These are phyloP conservation scores for Nephrotoma appendiculata DNA, from an alignment of 2,888 invertebrate genomes.

Conservation along the genomic window DNA sequence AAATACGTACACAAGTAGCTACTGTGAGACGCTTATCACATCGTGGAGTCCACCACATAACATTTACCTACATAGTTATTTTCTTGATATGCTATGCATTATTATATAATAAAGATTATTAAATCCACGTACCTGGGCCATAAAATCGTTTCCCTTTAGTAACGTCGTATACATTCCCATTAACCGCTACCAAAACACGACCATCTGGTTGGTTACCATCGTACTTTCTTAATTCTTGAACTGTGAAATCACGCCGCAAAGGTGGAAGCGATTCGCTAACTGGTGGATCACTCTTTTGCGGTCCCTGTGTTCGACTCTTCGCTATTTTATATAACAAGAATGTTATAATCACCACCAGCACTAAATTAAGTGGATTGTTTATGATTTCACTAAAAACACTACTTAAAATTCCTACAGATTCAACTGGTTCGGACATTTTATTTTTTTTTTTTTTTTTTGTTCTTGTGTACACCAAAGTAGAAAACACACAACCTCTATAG, in stretches of 20 bases:
- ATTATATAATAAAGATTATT: conserved; percentile 6
- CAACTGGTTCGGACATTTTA: not conserved
- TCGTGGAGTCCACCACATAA: conserved; percentile 12
- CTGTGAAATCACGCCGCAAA: conserved; percentile 77
- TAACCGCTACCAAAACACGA: conserved; percentile 80
- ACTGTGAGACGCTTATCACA: not conserved
- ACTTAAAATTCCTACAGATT: conserved; percentile 24
- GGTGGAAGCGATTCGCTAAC: conserved; percentile 55
- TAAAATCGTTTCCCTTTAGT: conserved; percentile 83
- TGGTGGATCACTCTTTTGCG: conserved; percentile 23
- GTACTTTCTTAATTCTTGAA: conserved; percentile 70
- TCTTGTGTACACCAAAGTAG: not conserved
- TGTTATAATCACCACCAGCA: conserved; percentile 50
- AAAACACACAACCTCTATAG: not conserved
- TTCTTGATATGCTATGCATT: conserved; percentile 1
- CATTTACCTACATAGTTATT: conserved; percentile 16
- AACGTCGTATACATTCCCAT: conserved; percentile 90
- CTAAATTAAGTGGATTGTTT: conserved; percentile 55
- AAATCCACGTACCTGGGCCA: conserved; percentile 67
- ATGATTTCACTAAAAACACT: conserved; percentile 45
- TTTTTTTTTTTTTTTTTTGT: not conserved
- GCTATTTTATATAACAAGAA: conserved; percentile 63
- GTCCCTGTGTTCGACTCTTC: conserved; percentile 36
- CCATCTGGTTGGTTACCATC: conserved; percentile 80
- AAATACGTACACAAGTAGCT: not conserved